Evolutionary conservation across 2,113 vertebrate species (phyloP).

Genomic region (Procavia capensis): DNA sequence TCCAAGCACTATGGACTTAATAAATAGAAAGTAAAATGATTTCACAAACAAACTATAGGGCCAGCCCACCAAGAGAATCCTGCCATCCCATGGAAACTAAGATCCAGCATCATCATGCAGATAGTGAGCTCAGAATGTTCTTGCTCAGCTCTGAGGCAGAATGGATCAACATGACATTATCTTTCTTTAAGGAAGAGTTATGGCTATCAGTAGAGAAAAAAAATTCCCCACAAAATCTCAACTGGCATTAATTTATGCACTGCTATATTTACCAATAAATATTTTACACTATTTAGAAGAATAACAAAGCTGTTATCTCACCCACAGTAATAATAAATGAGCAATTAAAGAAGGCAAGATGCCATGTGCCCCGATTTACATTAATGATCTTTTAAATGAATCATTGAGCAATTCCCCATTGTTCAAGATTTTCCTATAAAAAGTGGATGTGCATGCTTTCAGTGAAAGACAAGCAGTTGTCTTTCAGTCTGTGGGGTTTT

Average conservation of each 20-base stretch:
- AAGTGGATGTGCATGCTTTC: slow-evolving; percentile 37
- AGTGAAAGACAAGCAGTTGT: slow-evolving; percentile 18
- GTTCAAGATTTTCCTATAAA: slow-evolving; percentile 35
- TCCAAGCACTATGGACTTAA: neutral
- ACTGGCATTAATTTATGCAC: slow-evolving; percentile 72
- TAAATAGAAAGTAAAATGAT: slow-evolving; percentile 27
- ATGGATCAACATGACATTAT: neutral
- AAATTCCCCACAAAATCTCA: slow-evolving; percentile 63
- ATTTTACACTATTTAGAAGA: slow-evolving; percentile 79
- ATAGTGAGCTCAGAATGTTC: neutral
- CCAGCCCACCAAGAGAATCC: neutral
- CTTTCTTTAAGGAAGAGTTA: slow-evolving; percentile 63
- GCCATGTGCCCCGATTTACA: slow-evolving; percentile 53
- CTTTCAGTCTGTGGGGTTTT: slow-evolving; percentile 48
- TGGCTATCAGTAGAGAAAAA: slow-evolving; percentile 29
- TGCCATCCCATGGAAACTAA: neutral
- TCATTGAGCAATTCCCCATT: slow-evolving; percentile 70
- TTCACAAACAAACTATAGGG: neutral
- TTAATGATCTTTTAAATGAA: slow-evolving; percentile 73
- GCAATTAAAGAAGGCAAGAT: slow-evolving; percentile 81
- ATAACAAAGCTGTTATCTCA: slow-evolving; percentile 74
- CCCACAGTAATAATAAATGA: slow-evolving; percentile 79
- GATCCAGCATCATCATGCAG: neutral
- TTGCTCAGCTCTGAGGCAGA: neutral
- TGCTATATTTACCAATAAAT: slow-evolving; percentile 79